phyloP scores from a whole-genome alignment of 2,797 vertebrate species.

The Molossus alvarezi region DNA sequence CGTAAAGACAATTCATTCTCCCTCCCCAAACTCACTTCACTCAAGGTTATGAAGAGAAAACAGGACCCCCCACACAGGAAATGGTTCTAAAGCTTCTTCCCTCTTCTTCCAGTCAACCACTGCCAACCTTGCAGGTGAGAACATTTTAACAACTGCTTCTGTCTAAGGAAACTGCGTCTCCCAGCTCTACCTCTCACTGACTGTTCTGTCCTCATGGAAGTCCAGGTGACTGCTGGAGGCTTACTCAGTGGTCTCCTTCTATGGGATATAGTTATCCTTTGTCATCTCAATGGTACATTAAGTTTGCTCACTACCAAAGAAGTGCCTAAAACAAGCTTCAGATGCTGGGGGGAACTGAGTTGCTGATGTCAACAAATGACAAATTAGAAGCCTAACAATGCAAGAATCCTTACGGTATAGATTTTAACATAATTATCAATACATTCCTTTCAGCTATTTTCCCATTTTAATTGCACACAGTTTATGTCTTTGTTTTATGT shows the following conservation, averaged over 20 bases:
- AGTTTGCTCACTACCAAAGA: constrained; percentile 76
- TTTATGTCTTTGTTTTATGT: constrained; percentile 90
- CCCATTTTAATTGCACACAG: constrained; percentile 89
- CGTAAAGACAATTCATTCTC: background rate
- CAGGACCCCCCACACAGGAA: background rate
- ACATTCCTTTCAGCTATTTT: constrained; percentile 89
- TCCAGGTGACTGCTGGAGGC: background rate
- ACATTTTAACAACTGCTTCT: background rate
- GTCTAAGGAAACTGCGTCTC: background rate
- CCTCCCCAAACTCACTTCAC: background rate
- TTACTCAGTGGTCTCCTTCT: background rate
- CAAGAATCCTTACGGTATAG: constrained; percentile 87
- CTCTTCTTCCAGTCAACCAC: background rate
- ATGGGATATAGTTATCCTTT: constrained; percentile 49
- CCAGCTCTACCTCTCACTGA: background rate
- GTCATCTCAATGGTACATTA: background rate
- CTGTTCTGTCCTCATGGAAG: background rate
- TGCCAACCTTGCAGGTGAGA: background rate
- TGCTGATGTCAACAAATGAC: constrained; percentile 86
- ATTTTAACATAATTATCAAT: constrained; percentile 92
- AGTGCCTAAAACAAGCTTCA: constrained; percentile 80
- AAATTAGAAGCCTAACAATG: constrained; percentile 83
- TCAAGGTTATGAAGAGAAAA: background rate
- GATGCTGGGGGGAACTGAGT: constrained; percentile 80
- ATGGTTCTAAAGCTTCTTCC: background rate